Percentiles rank a stretch among this genome's conserved stretches.
phyloP scores from a whole-genome alignment of 2,113 vertebrate genomes.

The Lethenteron reissneri region DNA sequence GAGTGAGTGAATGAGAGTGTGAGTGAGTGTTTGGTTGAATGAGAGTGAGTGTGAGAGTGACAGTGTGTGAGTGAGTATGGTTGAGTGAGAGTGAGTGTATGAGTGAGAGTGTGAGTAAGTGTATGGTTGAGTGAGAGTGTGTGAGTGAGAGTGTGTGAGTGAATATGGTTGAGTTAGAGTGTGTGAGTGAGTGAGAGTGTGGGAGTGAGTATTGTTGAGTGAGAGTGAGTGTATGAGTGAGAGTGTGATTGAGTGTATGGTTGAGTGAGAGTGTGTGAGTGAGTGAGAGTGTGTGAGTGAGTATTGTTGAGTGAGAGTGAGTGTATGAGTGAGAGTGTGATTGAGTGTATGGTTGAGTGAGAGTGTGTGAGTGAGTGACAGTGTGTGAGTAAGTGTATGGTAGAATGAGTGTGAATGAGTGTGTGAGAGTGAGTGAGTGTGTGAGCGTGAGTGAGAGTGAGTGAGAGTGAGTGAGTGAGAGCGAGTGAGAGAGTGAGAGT shows the following conservation, averaged over 20 bases:
- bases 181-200: neutral
- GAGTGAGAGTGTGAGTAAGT: neutral
- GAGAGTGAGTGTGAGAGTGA: conserved; percentile 3
- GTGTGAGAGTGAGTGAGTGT: too few species aligned
- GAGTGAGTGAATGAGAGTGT: neutral
- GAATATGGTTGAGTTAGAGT: neutral
- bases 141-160: neutral
- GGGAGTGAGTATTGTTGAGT: neutral
- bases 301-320: neutral
- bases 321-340: neutral
- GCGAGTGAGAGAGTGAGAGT: too few species aligned
- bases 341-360: neutral
- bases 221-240: neutral
- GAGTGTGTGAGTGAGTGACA: neutral
- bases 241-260: neutral
- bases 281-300: neutral
- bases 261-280: neutral
- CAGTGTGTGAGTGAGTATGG: too few species aligned
- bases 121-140: neutral
- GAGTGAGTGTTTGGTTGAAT: conserved; percentile 2
- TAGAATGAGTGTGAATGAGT: neutral
- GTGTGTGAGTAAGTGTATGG: neutral
- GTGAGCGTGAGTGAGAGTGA: too few species aligned
- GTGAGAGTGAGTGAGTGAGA: too few species aligned
- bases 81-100: neutral